Conservation (phyloP, 1,140 invertebrate species). For the Platyscapa corneri region DNA sequence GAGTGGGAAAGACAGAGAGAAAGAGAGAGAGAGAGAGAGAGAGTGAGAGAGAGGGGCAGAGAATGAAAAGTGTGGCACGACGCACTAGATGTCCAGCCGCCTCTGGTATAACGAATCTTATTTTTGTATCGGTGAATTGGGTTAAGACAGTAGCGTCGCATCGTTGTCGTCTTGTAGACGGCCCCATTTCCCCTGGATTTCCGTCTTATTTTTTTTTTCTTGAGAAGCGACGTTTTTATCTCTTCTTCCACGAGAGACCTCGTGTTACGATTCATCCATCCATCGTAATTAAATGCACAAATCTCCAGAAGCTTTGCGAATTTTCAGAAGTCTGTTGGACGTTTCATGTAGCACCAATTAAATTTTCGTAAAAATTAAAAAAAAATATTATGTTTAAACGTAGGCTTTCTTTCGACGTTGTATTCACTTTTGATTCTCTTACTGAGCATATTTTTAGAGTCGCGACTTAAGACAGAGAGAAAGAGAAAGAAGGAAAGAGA, state of each 20-base stretch:
- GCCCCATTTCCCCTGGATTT: conserved; percentile 15
- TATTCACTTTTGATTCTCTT: conserved; percentile 32
- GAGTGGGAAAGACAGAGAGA: neutral
- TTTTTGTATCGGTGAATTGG: conserved; percentile 52
- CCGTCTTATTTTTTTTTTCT: conserved; percentile 4
- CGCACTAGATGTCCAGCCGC: conserved; percentile 39
- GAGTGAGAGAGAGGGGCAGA: neutral
- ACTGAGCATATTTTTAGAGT: conserved; percentile 23
- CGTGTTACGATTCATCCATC: neutral
- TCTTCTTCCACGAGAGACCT: neutral
- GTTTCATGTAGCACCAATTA: conserved; percentile 37
- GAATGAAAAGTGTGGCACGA: neutral
- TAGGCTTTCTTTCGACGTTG: neutral
- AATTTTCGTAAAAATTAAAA: conserved; percentile 35
- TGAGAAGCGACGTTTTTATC: neutral
- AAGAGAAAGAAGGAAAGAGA: neutral
- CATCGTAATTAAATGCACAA: conserved; percentile 39
- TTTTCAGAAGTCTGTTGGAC: conserved; percentile 7
- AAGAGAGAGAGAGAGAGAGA: neutral
- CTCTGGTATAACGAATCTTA: conserved; percentile 50
- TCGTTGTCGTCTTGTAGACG: neutral
- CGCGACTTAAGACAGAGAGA: neutral
- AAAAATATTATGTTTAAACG: conserved; percentile 8
- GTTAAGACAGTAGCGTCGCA: conserved; percentile 29
- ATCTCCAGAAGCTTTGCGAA: conserved; percentile 19